Percentiles rank a stretch among this genome's conserved stretches.
Conservation (phyloP, 2,888 invertebrate species). For the Ormia ochracea region DNA sequence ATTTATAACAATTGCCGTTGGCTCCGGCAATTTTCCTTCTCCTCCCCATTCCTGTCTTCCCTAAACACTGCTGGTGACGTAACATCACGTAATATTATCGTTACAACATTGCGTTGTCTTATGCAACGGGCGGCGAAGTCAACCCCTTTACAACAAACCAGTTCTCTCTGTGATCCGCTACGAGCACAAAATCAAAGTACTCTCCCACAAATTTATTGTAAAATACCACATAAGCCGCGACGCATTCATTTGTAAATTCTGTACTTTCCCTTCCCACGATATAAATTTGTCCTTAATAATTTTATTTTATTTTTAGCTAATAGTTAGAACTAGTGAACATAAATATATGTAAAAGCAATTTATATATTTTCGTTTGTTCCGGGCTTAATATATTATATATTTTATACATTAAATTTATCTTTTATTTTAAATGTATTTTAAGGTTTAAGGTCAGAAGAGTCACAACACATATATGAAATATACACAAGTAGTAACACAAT, state of each 20-base stretch:
- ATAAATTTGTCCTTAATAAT: conserved; percentile 40
- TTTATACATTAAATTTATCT: conserved; percentile 3
- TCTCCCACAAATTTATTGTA: conserved; percentile 37
- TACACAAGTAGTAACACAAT: neutral
- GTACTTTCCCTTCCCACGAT: conserved; percentile 27
- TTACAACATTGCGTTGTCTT: no score
- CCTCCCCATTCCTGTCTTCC: neutral
- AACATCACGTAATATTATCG: neutral
- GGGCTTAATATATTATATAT: conserved; percentile 38
- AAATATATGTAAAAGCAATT: neutral
- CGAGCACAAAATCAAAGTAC: conserved; percentile 9
- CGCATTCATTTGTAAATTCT: conserved; percentile 3
- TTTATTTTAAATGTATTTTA: conserved; percentile 44
- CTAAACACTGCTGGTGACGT: neutral
- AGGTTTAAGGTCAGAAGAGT: conserved; percentile 62
- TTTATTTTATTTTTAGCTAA: conserved; percentile 27
- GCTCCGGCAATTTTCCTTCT: neutral
- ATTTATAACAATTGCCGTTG: neutral
- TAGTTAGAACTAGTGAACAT: conserved; percentile 39
- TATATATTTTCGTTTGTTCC: conserved; percentile 42
- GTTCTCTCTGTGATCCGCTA: conserved; percentile 40
- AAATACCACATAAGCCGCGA: conserved; percentile 1
- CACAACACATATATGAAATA: conserved; percentile 27
- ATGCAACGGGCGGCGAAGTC: neutral
- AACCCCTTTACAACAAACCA: neutral